Evolutionary conservation across 1,140 invertebrate genomes (phyloP).

Genomic region (Mamestra configurata): DNA sequence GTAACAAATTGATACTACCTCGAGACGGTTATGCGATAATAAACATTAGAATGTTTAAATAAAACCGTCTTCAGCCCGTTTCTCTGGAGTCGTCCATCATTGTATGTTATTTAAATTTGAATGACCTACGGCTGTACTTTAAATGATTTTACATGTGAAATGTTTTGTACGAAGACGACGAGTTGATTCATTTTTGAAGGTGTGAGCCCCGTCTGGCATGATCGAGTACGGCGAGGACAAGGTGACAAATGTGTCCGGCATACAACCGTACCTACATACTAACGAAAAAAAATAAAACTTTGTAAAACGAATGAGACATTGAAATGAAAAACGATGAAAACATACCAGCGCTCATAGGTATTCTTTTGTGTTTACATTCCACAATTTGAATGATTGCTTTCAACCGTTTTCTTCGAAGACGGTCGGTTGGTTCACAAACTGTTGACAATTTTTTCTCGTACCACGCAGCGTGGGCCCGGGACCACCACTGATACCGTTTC

Average conservation of each 20-base stretch:
- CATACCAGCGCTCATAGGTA: not conserved
- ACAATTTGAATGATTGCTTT: not conserved
- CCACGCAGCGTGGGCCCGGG: not conserved
- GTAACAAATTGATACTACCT: conserved; percentile 37
- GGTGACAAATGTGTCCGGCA: conserved; percentile 3
- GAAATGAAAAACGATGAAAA: not conserved
- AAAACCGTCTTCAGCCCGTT: conserved; percentile 16
- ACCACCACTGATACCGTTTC: not conserved
- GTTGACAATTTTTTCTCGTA: conserved; percentile 5
- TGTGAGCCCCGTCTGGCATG: not conserved
- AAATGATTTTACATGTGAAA: conserved; percentile 22
- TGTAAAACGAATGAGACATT: not conserved
- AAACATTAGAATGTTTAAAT: conserved; percentile 26
- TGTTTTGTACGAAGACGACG: conserved; percentile 5
- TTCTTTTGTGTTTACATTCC: conserved; percentile 1
- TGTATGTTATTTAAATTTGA: conserved; percentile 21
- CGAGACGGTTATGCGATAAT: conserved; percentile 25
- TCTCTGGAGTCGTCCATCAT: conserved; percentile 18
- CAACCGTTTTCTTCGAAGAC: conserved; percentile 3
- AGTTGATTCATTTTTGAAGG: conserved; percentile 4
- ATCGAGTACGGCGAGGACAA: conserved; percentile 8
- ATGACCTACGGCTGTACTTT: conserved; percentile 33
- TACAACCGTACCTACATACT: not conserved
- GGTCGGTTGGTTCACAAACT: not conserved
- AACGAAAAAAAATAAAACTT: not conserved